A percentile compares a stretch with the other conserved stretches of the same genome.
phyloP scores from a whole-genome alignment of 2,113 vertebrate species.

The Stegastes partitus region DNA sequence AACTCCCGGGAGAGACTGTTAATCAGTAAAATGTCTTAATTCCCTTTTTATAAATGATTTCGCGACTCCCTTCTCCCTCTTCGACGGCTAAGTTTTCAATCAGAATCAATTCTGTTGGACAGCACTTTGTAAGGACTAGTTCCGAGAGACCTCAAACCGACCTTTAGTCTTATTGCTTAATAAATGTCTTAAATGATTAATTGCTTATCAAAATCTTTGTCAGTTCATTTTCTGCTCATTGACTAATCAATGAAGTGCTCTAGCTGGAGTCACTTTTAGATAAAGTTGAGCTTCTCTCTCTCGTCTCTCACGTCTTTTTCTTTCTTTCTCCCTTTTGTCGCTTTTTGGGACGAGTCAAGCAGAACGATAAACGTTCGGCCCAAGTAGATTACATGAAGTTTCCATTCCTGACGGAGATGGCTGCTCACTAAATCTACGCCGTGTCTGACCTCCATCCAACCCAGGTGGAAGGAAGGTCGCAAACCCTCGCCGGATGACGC shows the following conservation, averaged over 20 bases:
- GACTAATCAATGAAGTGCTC: not conserved
- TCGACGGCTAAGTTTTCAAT: not conserved
- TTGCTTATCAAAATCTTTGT: slow-evolving; percentile 12
- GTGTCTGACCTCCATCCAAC: slow-evolving; percentile 26
- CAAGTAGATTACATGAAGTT: not conserved
- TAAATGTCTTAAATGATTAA: slow-evolving; percentile 29
- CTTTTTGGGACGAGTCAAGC: not conserved
- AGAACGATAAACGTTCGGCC: slow-evolving; percentile 3
- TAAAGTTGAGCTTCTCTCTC: not conserved
- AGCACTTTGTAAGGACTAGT: too few species aligned
- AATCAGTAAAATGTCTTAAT: too few species aligned
- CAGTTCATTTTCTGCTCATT: not conserved
- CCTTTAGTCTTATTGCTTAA: not conserved
- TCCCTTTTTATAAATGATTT: rapidly evolving
- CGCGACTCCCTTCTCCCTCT: not conserved
- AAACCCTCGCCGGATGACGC: slow-evolving; percentile 19
- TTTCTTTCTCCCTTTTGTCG: too few species aligned
- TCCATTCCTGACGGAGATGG: not conserved
- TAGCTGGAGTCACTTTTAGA: not conserved
- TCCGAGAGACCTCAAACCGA: not conserved
- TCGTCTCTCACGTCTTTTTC: not conserved
- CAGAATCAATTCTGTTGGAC: not conserved
- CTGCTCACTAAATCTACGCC: not conserved
- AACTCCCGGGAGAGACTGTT: too few species aligned
- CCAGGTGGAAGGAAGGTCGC: slow-evolving; percentile 2